Evolutionary conservation across 1,140 invertebrate species (phyloP), one percentile per base, ranked within the genome.

Genomic region (Bombus consobrinus): DNA sequence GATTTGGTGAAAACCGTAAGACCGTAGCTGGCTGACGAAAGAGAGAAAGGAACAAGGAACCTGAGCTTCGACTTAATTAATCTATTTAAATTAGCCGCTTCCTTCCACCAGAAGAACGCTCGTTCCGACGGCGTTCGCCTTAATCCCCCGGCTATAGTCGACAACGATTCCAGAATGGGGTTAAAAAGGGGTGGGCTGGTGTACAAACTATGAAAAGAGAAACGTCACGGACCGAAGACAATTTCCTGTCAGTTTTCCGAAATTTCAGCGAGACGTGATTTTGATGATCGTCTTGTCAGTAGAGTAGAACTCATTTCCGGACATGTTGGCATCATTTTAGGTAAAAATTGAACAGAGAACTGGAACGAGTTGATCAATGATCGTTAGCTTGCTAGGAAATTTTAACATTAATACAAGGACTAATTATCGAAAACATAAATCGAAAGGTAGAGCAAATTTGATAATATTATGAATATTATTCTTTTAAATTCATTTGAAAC

Each of bases 61-160:
- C 62, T 3, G 57, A 6, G 82, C 88, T 90, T 90, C 89, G 87
- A 89, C 89, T 92, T 92, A 90, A 93, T 93, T 93, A 93, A 92
- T 92, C 90, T 87, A 92, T 92, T 91, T 89, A 92, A 93, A 92
- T 91, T 91, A 92, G 87, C 84, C 79, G 85, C 81, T 91, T 92
- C 88, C 91, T 91, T 86, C 59, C 71, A 59, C 6, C 37, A 66
- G 71, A 85, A 85, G 53, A 73, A 80, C 41, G 77, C 43, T 78
- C 62, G 62, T 83, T 66, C 62, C 82, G 12, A 28, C 41, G 53
- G 37, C 53, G 53, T 41, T n/a, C 80, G 62, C 66, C 82, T 71
- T 83, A 78, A 78, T 83, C 74, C 64, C 34, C 12, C 34, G 47
- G 47, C 69, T 59, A 64, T 66, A 69, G 82, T 71, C 82, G 53